Evolutionary conservation across 2,888 invertebrate species (phyloP), one percentile per base, ranked within the genome.

Genomic region (Lithophane socia): DNA sequence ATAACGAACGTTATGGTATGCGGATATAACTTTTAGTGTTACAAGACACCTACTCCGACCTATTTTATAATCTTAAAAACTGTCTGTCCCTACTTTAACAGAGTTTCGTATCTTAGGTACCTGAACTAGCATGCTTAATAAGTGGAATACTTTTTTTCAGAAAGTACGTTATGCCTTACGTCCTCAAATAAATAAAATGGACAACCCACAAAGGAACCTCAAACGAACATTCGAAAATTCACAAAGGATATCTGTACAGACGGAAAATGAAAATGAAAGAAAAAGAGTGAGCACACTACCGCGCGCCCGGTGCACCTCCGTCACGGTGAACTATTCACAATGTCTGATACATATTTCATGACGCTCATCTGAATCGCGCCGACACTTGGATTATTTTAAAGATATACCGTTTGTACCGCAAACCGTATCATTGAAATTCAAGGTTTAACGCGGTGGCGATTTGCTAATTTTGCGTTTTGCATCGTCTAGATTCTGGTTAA

Each of bases 261-360:
- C 56, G 61, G 64, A 24, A 69, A 66, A 77, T 77, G 37, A 58
- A 75, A 87, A 70, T 61, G 61, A 54, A 75, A 61, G 66, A 70
- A 84, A 56, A 58, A 73, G 60, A 49, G n/a, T 49, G 37, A 10
- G 56, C 61, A 44, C 37, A 63, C 21, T 42, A 24, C 13, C 64
- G 52, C 72, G 61, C 68, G 13, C 69, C 64, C 73, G 29, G 66
- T 80, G 75, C 58, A 52, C 73, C 49, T n/a, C 70, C 56, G 29
- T 24, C 80, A 73, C 60, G 73, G 66, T 75, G 76, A 87, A 90
- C 92, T 92, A 93, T 94, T 93, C 93, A 91, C 92, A 94, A 88
- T 90, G 90, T 89, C 89, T 92, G 90, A 92, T 94, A 92, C 91
- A 94, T 94, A 94, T 94, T 94, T 94, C 93, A 94, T 94, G 90